These are phyloP conservation scores for Ardeotis arabs DNA, from an alignment of 2,113 vertebrate species.

Conservation along the genomic window DNA sequence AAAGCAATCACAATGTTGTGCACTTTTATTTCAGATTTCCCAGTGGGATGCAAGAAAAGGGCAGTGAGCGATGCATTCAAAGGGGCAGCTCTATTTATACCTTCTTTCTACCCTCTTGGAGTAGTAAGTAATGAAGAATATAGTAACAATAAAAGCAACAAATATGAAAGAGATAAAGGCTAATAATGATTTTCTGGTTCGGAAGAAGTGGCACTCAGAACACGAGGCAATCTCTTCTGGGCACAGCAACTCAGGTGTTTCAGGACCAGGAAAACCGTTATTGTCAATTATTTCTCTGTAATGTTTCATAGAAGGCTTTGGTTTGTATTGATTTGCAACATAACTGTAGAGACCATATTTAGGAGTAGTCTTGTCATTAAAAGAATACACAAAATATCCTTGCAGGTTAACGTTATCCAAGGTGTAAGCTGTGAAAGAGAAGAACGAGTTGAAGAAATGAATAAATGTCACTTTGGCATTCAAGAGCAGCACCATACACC, in stretches of 20 bases:
- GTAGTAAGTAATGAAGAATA: slow-evolving; percentile 87
- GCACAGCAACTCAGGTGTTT: slow-evolving; percentile 72
- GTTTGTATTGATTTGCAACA: slow-evolving; percentile 80
- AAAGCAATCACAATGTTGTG: slow-evolving; percentile 1
- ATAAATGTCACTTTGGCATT: background rate
- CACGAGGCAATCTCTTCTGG: slow-evolving; percentile 69
- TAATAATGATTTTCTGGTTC: slow-evolving; percentile 82
- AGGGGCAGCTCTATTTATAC: slow-evolving; percentile 73
- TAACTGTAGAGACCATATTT: slow-evolving; percentile 89
- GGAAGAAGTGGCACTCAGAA: slow-evolving; percentile 72
- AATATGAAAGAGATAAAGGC: slow-evolving; percentile 85
- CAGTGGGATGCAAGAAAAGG: background rate
- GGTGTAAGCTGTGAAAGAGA: slow-evolving; percentile 77
- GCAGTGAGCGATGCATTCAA: background rate
- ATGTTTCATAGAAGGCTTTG: slow-evolving; percentile 86
- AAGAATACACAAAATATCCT: slow-evolving; percentile 95
- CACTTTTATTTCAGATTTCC: slow-evolving; percentile 23
- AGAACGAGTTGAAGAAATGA: background rate
- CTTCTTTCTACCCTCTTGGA: slow-evolving; percentile 74
- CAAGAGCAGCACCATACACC: background rate
- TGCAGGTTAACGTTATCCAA: slow-evolving; percentile 89
- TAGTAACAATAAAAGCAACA: slow-evolving; percentile 82
- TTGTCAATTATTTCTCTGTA: slow-evolving; percentile 89
- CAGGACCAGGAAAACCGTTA: slow-evolving; percentile 84
- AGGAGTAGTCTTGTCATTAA: slow-evolving; percentile 88